Conservation (phyloP, 2,797 vertebrate species). For the Gallirallus australis region DNA sequence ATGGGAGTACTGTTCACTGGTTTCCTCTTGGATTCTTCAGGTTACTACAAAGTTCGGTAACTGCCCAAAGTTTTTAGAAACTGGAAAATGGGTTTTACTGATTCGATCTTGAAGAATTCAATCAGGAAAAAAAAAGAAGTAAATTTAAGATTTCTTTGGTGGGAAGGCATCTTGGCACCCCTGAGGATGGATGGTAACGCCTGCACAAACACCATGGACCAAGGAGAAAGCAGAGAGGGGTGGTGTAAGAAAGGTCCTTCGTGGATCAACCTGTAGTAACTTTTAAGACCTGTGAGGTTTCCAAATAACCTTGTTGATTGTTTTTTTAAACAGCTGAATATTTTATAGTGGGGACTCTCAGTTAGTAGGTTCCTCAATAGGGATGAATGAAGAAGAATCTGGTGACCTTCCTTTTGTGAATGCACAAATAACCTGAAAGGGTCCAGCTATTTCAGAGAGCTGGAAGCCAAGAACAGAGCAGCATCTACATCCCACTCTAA, state of each 20-base stretch:
- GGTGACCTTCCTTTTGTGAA: not conserved
- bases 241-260: not conserved
- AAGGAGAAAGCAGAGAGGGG: not conserved
- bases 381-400: not conserved
- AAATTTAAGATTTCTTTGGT: not conserved
- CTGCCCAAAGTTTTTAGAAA: not conserved
- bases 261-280: not conserved
- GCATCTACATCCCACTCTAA: not conserved
- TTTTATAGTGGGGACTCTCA: not conserved
- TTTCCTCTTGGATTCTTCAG: not conserved
- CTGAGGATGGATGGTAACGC: not conserved
- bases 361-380: not conserved
- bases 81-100: not conserved
- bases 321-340: not conserved
- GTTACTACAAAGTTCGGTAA: not conserved
- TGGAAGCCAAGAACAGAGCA: not conserved
- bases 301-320: not conserved
- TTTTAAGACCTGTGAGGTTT: not conserved
- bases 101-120: not conserved
- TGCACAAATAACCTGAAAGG: not conserved
- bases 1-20: rapidly evolving
- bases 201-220: not conserved
- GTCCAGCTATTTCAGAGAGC: not conserved
- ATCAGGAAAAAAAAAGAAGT: not conserved
- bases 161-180: not conserved